Evolutionary conservation across 2,888 invertebrate genomes (phyloP), one percentile per base, ranked within the genome.

Genomic region (Epistrophella euchroma): DNA sequence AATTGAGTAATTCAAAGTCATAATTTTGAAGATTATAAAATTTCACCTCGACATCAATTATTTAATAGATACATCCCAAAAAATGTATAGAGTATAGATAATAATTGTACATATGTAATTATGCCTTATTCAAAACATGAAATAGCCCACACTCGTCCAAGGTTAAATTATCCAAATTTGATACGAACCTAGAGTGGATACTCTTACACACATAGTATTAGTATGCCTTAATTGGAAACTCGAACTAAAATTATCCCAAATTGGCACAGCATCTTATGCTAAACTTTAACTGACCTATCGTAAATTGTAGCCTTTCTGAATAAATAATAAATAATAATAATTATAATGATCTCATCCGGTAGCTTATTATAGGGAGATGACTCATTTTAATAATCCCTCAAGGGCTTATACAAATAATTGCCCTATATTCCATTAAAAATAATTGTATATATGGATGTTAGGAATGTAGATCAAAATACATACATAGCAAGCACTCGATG

Each of bases 341-440:
- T 17, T 68, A 47, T 22, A 37, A 75, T 80, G 75, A 84, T 58
- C 71, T 80, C 66, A 85, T 76, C 80, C 80, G 84, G 37, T 43
- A 52, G 43, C 17, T n/a, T 25, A 17, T 9, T 2, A 32, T 9
- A 11, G 0, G 25, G n/a, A n/a, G 40, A 40, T 28, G 45, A 66
- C 17, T 37, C 68, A 68, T 35, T 45, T 37, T 0, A 22, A 1
- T 45, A 37, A 5, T 10, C 43, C 55, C 45, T 22, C 28, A 45
- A 35, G 35, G 37, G 35, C 62, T 70, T 37, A 17, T 45, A 19
- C 35, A 37, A 70, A 17, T 40, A 40, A 78, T 75, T 72, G 72
- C 68, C 80, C 84, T 75, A 79, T 84, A 19, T 79, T 25, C 11
- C 43, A 22, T 35, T 11, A 1, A 62, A 71, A 47, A 47, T 47